Conservation (phyloP, 2,797 vertebrate species). For the Enteromius viviparus region DNA sequence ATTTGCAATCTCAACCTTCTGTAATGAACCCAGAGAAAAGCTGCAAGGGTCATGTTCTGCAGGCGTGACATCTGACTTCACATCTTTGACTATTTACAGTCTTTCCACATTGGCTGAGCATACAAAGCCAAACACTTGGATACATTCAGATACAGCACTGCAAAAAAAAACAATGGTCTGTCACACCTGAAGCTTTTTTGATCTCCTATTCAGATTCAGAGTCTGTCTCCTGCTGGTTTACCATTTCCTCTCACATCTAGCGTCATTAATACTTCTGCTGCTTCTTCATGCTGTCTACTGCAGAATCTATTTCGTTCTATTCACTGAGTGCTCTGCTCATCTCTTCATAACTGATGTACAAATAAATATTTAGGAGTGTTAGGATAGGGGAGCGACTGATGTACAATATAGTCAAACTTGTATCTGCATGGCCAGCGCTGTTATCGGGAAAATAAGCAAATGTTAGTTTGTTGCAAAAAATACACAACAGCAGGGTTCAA, state of each 20-base stretch:
- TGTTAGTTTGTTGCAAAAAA: not conserved
- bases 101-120: not conserved
- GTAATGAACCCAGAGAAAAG: constrained; percentile 33
- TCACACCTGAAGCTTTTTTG: constrained; percentile 11
- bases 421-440: constrained; percentile 1
- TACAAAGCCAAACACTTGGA: not conserved
- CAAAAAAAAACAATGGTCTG: not conserved
- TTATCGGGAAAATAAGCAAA: constrained; percentile 17
- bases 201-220: not conserved
- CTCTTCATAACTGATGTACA: constrained; percentile 2
- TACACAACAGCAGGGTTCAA: not conserved
- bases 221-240: constrained; percentile 19
- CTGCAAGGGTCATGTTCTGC: constrained; percentile 19
- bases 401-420: not conserved
- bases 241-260: constrained; percentile 19
- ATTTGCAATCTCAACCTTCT: constrained; percentile 16
- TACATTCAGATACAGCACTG: not conserved
- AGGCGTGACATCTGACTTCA: constrained; percentile 14
- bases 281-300: not conserved
- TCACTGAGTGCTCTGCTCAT: not conserved
- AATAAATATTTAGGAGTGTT: constrained; percentile 14
- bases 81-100: constrained; percentile 18
- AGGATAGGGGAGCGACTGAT: not conserved
- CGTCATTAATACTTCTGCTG: constrained; percentile 5
- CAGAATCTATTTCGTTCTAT: not conserved